Evolutionary conservation across 2,888 invertebrate species (phyloP).

Genomic region (Ectobius pallidus): DNA sequence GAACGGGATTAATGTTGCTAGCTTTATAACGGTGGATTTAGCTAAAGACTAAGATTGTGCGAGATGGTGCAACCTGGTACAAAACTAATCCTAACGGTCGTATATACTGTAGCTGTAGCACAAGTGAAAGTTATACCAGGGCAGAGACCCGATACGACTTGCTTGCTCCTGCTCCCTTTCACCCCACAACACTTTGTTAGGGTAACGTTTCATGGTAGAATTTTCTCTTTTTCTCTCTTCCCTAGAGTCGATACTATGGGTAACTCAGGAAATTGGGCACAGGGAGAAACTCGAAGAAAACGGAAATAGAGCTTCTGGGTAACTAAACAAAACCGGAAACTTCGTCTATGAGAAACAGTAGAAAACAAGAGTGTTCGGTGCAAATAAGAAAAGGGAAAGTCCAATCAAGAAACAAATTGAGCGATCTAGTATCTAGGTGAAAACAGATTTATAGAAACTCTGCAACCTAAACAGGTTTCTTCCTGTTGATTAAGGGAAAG

Average conservation of each 20-base stretch:
- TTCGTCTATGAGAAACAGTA: not conserved
- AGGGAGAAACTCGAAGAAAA: not conserved
- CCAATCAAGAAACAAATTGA: not conserved
- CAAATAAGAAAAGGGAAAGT: not conserved
- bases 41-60: too few relatives aligned
- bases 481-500: too few relatives aligned
- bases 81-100: not conserved
- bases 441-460: too few relatives aligned
- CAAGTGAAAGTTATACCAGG: not conserved
- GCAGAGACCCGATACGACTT: not conserved
- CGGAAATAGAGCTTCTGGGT: not conserved
- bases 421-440: too few relatives aligned
- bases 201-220: not conserved
- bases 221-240: not conserved
- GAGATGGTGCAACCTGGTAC: not conserved
- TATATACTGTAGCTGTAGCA: not conserved
- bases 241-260: not conserved
- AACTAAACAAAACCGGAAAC: constrained; percentile 3
- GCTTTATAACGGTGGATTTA: too few relatives aligned
- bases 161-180: not conserved
- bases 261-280: constrained; percentile 3
- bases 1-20: too few relatives aligned
- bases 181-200: not conserved
- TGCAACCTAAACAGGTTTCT: too few relatives aligned
- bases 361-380: not conserved